Percentiles rank a stretch among this genome's conserved stretches.
phyloP scores from a whole-genome alignment of 2,888 invertebrate genomes.

The Temnothorax ravouxi region DNA sequence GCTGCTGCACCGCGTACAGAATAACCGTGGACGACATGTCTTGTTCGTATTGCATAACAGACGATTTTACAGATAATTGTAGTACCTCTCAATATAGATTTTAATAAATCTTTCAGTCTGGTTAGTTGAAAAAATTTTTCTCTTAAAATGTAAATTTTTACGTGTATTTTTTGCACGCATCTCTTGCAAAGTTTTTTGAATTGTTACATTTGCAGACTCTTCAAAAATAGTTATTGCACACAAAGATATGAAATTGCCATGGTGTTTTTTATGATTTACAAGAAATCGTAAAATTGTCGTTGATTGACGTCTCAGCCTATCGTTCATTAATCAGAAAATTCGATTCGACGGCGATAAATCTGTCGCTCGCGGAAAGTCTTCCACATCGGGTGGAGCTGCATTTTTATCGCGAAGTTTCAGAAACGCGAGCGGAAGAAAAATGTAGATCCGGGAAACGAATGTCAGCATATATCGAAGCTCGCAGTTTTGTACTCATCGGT shows the following conservation, averaged over 20 bases:
- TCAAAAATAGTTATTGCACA: background rate
- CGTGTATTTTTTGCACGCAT: background rate
- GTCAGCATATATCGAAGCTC: slow-evolving; percentile 39
- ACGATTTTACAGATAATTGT: background rate
- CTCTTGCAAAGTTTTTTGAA: background rate
- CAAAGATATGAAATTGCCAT: background rate
- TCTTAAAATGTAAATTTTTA: background rate
- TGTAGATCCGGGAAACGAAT: slow-evolving; percentile 36
- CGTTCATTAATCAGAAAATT: slow-evolving; percentile 41
- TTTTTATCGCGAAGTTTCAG: slow-evolving; percentile 31
- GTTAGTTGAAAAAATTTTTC: background rate
- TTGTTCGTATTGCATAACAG: slow-evolving; percentile 5
- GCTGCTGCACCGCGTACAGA: background rate
- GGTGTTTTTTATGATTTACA: background rate
- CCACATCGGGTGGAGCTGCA: background rate
- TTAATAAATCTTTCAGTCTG: slow-evolving; percentile 9
- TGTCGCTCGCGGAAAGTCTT: slow-evolving; percentile 8
- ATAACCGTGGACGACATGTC: slow-evolving; percentile 27
- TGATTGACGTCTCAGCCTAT: background rate
- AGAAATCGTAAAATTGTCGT: background rate
- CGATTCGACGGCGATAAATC: slow-evolving; percentile 31
- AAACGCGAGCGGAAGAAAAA: slow-evolving; percentile 31
- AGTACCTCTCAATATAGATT: background rate
- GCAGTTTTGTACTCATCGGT: slow-evolving; percentile 35
- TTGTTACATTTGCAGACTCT: background rate